Base-by-base conservation (phyloP, 2,888 invertebrate species). In the Tortricodes alternella region DNA sequence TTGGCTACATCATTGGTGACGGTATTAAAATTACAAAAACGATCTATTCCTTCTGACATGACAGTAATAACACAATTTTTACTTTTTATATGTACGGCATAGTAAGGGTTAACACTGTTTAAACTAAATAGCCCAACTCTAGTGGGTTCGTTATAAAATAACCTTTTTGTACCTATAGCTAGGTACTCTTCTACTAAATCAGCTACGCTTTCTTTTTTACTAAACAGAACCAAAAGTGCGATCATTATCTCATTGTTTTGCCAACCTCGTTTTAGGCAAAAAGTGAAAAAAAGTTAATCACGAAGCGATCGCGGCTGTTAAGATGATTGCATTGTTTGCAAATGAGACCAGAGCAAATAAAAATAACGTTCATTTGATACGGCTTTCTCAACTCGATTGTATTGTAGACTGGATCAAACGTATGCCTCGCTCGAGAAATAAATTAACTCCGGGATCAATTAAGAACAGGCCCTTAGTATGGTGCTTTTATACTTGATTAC, bases 251-350 rank as follows among this genome's bases (percentile, higher is more conserved):
- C 43, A 50, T 56, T 56, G 56, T 56, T 44, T 56, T 38, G 55
- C 56, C 46, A 49, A 37, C 49, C 55, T 50, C 49, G 5, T 56
- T 56, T 56, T 38, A 43, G 56, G 29, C 43, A 37, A 56, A 56
- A 56, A 56, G 50, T 50, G 37, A 24, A 52, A 44, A 56, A 55
- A 49, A 46, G 46, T 21, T 34, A 55, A 53, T 41, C 56, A 56
- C 56, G 50, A 44, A 48, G 32, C 15, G 37, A 50, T 38, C 56
- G 49, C 37, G 49, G 37, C 56, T 50, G 44, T 32, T 49, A 29
- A 56, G 56, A 56, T 56, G 49, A 56, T 50, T 56, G 49, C 56
- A 56, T 56, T 56, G 56, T 56, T 56, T 56, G 56, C 44, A 56
- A 56, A 56, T 56, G 56, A 56, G 56, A 56, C 43, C 44, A 43